Evolutionary conservation across 2,888 invertebrate species (phyloP).

Genomic region (Perithous albicinctus): DNA sequence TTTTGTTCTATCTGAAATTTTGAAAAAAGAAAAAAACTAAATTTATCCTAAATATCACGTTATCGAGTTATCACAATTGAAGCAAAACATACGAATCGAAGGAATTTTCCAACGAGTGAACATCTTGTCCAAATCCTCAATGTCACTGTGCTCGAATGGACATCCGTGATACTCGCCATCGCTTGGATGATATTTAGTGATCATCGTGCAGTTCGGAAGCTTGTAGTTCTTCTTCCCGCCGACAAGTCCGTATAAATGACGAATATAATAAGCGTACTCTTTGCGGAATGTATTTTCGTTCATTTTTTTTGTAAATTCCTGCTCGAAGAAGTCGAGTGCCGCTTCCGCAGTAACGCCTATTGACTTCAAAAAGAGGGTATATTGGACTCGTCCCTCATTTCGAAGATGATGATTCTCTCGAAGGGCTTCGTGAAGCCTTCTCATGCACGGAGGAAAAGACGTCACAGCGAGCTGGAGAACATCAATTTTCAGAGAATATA

Average conservation of each 20-base stretch:
- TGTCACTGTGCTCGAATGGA: constrained; percentile 94
- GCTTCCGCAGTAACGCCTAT: constrained; percentile 96
- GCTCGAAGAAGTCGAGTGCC: constrained; percentile 94
- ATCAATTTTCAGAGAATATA: too few species aligned
- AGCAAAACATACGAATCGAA: constrained; percentile 85
- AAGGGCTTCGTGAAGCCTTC: constrained; percentile 93
- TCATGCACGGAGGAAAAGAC: constrained; percentile 98
- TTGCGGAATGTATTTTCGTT: constrained; percentile 96
- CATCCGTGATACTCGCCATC: constrained; percentile 96
- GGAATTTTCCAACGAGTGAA: constrained; percentile 89
- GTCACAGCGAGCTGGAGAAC: constrained; percentile 90
- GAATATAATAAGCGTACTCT: constrained; percentile 96
- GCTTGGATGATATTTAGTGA: constrained; percentile 91
- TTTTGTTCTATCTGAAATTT: constrained; percentile 88
- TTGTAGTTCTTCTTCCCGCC: constrained; percentile 95
- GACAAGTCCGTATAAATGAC: constrained; percentile 98
- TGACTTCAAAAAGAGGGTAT: constrained; percentile 97
- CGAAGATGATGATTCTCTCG: constrained; percentile 93
- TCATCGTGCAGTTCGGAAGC: constrained; percentile 95
- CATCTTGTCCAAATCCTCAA: constrained; percentile 89
- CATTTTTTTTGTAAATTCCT: constrained; percentile 94
- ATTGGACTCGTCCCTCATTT: constrained; percentile 95
- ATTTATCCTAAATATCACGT: background rate
- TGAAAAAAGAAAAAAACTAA: constrained; percentile 23
- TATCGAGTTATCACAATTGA: background rate